A percentile compares a stretch with the other conserved stretches of the same genome.
Evolutionary conservation across 1,140 invertebrate genomes (phyloP).

Genomic region (Marisa cornuarietis): DNA sequence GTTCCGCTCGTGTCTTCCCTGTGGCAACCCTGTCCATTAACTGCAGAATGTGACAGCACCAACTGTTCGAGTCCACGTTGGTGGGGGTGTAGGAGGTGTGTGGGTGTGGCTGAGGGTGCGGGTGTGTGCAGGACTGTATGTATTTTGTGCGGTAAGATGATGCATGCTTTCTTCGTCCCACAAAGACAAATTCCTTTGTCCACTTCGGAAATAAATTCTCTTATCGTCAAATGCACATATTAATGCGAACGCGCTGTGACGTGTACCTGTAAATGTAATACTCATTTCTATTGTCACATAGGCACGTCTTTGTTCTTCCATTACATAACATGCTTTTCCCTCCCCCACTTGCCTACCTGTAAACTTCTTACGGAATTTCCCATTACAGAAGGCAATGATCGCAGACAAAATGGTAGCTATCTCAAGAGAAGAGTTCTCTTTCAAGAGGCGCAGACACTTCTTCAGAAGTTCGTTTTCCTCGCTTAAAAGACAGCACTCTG

Average conservation of each 20-base stretch:
- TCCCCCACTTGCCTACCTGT: neutral
- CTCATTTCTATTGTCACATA: neutral
- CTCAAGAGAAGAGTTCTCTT: conserved; percentile 18
- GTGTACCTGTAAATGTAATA: neutral
- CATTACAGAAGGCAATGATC: conserved; percentile 17
- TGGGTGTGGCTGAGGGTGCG: neutral
- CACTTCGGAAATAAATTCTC: no score
- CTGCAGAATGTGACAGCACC: neutral
- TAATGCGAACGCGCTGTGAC: neutral
- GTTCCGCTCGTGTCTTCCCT: no score
- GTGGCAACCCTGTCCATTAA: no score
- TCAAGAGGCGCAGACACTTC: conserved; percentile 16
- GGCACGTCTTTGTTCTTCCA: neutral
- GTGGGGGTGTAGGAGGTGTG: neutral
- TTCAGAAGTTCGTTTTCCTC: conserved; percentile 21
- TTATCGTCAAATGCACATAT: neutral
- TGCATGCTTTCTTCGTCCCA: neutral
- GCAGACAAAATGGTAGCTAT: conserved; percentile 19
- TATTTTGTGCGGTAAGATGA: neutral
- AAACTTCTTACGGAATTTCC: conserved; percentile 17
- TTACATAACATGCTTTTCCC: neutral
- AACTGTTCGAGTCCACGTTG: neutral
- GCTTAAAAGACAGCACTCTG: neutral
- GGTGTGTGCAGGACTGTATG: neutral
- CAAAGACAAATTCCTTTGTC: neutral